Evolutionary conservation across 2,113 vertebrate genomes (phyloP).

Genomic region (Labeo catla): DNA sequence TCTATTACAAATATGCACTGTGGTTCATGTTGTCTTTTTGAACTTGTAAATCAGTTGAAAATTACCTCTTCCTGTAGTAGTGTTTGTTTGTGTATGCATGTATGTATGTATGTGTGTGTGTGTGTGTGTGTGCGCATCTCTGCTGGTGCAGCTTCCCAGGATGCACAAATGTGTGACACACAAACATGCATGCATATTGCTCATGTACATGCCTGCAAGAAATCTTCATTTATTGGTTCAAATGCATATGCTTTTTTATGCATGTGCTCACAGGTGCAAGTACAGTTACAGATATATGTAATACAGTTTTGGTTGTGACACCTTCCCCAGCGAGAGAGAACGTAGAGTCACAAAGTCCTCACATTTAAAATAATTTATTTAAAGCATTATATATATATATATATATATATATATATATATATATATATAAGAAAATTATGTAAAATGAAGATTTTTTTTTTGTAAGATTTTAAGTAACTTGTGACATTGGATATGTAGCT

Average conservation of each 20-base stretch:
- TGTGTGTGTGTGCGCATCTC: constrained; percentile 16
- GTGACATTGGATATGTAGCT: not conserved
- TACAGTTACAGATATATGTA: constrained; percentile 13
- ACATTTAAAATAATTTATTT: not conserved
- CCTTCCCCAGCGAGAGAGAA: not conserved
- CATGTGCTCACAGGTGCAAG: constrained; percentile 34
- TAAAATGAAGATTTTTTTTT: too few relatives aligned
- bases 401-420: too few relatives aligned
- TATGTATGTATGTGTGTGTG: not conserved
- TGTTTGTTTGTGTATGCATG: constrained; percentile 5
- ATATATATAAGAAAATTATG: too few relatives aligned
- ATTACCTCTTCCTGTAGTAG: constrained; percentile 21
- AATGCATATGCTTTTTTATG: constrained; percentile 20
- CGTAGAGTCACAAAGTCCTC: not conserved
- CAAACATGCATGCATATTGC: constrained; percentile 35
- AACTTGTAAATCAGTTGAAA: constrained; percentile 12
- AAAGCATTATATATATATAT: too few relatives aligned
- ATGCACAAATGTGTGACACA: constrained; percentile 36
- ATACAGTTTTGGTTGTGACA: not conserved
- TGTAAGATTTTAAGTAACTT: not conserved
- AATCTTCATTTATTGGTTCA: constrained; percentile 21
- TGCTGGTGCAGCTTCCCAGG: constrained; percentile 46
- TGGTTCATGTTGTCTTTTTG: constrained; percentile 10
- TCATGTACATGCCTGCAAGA: constrained; percentile 15
- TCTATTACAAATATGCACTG: not conserved